Base-by-base conservation (phyloP, 2,797 vertebrate genomes). In the Botia kubotai region DNA sequence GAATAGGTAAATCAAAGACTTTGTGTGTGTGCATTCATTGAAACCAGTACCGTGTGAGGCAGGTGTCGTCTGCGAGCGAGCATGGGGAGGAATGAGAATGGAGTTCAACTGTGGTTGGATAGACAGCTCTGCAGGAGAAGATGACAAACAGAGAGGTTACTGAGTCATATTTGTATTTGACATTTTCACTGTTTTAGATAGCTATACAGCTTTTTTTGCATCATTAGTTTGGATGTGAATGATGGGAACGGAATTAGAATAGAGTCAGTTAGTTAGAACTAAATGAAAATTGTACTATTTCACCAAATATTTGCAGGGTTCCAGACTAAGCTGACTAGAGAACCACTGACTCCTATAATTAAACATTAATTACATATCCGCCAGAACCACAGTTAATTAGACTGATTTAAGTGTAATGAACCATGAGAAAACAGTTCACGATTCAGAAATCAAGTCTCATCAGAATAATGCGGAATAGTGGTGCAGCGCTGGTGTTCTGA, bases 21-120 rank as follows among this genome's bases (percentile, higher is more conserved):
- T 2, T 26, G 53, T 11, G 12, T 4, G 12, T 55, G 72, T 65
- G 10, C 6, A 57, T 1, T 17, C 50, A 58, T 21, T 23, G 43
- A 2, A 48, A 5, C 79, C 85, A 84, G 11, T 89, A 95, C 94
- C 94, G 80, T 94, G 94, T 79, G 94, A 94, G 85, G 94, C 88
- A 81, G 94, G 91, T 52, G 94, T 90, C 86, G 93, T 93, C 87
- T 96, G 95, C 91, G 94, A 91, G 87, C 96, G 95, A 89, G 96
- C 92, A 88, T 98, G 96, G 90, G 96, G 94, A 91, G 96, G 96
- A 95, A 98, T 95, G 93, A 98, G 96, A 86, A 94, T 94, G 87
- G 95, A 92, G 82, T 98, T 98, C 93, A 97, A 91, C 91, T 94
- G 94, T 63, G 96, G 96, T 86, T 97, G 95, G 87, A 98, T 98